Conservation (phyloP, 2,113 vertebrate genomes). For the Donacobius atricapilla region DNA sequence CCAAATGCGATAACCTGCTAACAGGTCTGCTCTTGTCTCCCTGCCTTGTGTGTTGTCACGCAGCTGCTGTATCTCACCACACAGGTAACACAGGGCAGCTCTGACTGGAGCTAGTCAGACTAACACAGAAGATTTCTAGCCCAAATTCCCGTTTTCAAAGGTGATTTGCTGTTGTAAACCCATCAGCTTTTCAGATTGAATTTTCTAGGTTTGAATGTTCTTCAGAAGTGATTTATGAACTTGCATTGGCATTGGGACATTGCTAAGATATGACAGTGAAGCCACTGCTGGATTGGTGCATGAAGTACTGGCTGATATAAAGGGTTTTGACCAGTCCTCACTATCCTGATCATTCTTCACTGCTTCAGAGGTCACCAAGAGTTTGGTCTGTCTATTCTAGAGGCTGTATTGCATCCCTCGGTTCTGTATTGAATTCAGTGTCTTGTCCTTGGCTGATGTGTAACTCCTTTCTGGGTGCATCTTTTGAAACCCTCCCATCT, state of each 20-base stretch:
- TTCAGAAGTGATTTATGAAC: not conserved
- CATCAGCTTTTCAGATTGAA: not conserved
- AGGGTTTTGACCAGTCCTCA: not conserved
- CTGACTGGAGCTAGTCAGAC: not conserved
- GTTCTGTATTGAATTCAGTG: not conserved
- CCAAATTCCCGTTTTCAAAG: not conserved
- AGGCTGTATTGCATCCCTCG: not conserved
- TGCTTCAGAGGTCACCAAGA: not conserved
- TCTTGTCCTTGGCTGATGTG: not conserved
- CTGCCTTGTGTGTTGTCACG: not conserved
- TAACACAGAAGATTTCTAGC: not conserved
- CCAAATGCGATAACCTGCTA: not conserved
- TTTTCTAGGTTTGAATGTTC: not conserved
- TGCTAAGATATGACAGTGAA: not conserved
- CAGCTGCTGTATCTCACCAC: not conserved
- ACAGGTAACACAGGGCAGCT: not conserved
- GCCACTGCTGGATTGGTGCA: not conserved
- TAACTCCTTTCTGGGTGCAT: not conserved
- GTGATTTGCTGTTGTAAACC: not conserved
- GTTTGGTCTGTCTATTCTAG: not conserved
- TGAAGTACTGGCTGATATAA: not conserved
- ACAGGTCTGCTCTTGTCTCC: not conserved
- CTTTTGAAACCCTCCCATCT: not conserved
- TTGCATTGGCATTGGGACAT: fast-evolving
- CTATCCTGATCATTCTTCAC: not conserved